A percentile compares a stretch with the other conserved stretches of the same genome.
phyloP scores from a whole-genome alignment of 2,888 invertebrate species.

The Macrosiphum euphorbiae region DNA sequence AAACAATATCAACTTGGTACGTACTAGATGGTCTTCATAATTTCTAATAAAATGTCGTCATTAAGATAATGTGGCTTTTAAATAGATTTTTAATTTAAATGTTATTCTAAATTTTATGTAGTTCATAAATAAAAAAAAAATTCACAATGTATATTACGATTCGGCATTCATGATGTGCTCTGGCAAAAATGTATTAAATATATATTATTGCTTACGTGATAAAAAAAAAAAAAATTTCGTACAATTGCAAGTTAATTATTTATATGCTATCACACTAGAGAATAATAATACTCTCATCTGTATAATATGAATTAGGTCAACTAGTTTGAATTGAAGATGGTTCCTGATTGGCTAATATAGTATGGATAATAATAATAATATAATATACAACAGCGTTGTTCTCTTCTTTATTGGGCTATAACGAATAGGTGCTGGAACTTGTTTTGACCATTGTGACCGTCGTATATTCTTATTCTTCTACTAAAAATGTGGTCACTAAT shows the following conservation, averaged over 20 bases:
- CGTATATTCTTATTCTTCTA: neutral
- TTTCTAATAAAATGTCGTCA: neutral
- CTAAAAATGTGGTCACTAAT: neutral
- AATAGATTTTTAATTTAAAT: neutral
- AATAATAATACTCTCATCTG: too few relatives aligned
- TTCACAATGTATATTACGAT: neutral
- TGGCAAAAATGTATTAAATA: neutral
- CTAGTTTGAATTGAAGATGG: too few relatives aligned
- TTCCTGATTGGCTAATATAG: too few relatives aligned
- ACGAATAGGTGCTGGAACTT: neutral
- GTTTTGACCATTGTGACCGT: neutral
- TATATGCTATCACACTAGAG: too few relatives aligned
- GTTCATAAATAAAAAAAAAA: neutral
- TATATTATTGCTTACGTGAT: too few relatives aligned
- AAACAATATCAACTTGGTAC: neutral
- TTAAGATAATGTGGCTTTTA: neutral
- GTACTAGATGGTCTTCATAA: neutral
- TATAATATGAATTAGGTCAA: too few relatives aligned
- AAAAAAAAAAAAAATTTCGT: too few relatives aligned
- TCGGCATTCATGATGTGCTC: neutral
- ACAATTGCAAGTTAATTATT: too few relatives aligned
- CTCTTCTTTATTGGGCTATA: too few relatives aligned
- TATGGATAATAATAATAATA: too few relatives aligned
- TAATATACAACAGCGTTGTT: too few relatives aligned
- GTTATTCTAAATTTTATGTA: too few relatives aligned